A percentile compares a stretch with the other conserved stretches of the same genome.
Conservation (phyloP, 2,113 vertebrate genomes). For the rat (Rattus norvegicus) region DNA sequence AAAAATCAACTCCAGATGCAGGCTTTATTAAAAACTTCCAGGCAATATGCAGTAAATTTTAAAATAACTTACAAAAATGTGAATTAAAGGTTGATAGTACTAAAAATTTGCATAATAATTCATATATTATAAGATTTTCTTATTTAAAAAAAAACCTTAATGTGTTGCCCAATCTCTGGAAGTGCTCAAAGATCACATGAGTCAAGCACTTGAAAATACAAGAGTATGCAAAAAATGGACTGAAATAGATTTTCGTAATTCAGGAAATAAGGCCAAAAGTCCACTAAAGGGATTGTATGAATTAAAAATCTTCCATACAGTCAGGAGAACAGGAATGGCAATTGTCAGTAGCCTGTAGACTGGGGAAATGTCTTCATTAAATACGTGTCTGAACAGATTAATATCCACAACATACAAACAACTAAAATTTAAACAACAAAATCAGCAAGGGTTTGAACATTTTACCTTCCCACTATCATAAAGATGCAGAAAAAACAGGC, state of each 20-base stretch:
- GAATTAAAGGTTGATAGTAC: neutral
- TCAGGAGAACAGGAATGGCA: neutral
- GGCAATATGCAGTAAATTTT: neutral
- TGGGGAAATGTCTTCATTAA: neutral
- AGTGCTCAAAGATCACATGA: neutral
- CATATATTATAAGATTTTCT: neutral
- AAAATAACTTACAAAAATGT: conserved; percentile 48
- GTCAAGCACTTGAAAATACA: neutral
- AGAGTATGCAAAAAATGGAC: neutral
- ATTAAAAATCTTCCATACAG: neutral
- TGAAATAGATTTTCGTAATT: neutral
- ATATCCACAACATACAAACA: neutral
- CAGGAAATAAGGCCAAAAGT: neutral
- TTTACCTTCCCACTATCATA: too few species aligned
- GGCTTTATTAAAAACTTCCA: conserved; percentile 5
- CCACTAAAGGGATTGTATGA: neutral
- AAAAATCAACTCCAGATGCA: neutral
- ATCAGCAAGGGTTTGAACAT: neutral
- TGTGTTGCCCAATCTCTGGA: too few species aligned
- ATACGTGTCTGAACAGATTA: neutral
- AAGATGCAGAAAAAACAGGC: neutral
- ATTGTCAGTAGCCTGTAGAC: neutral
- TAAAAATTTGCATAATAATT: conserved; percentile 28
- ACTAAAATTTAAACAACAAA: neutral
- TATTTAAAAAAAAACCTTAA: neutral